phyloP scores from a whole-genome alignment of 2,113 vertebrate genomes.

The Hippocampus comes region DNA sequence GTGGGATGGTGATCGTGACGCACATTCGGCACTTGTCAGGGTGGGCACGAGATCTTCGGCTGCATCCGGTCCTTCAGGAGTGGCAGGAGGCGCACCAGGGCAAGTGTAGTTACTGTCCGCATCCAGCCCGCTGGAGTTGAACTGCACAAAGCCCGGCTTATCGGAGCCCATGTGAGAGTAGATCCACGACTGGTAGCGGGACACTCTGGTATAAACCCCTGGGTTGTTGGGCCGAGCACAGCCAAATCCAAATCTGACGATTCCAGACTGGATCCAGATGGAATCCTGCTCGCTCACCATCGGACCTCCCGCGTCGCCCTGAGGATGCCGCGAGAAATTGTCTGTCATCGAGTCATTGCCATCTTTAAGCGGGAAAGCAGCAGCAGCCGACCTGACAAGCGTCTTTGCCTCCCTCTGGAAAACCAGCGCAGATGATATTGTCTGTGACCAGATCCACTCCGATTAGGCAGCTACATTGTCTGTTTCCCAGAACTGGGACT shows the following conservation, averaged over 20 bases:
- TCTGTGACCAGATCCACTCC: conserved; percentile 48
- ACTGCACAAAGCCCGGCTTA: conserved; percentile 55
- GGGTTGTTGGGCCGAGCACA: conserved; percentile 80
- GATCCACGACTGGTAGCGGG: conserved; percentile 80
- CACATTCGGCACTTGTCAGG: conserved; percentile 12
- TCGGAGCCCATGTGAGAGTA: conserved; percentile 30
- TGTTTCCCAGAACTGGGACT: conserved; percentile 45
- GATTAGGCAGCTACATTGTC: conserved; percentile 39
- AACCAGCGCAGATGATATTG: conserved; percentile 73
- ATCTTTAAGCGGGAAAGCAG: no score
- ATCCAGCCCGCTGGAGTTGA: conserved; percentile 43
- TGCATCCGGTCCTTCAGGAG: not conserved
- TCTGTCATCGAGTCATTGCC: no score
- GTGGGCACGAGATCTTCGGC: not conserved
- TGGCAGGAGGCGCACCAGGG: conserved; percentile 8
- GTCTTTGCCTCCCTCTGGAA: conserved; percentile 58
- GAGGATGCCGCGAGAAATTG: not conserved
- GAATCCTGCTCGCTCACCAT: conserved; percentile 72
- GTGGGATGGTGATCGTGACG: not conserved
- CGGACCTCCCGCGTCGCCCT: conserved; percentile 86
- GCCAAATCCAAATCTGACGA: conserved; percentile 67
- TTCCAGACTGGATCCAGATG: conserved; percentile 79
- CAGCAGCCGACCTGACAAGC: conserved; percentile 44
- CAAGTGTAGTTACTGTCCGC: conserved; percentile 41
- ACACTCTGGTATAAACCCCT: conserved; percentile 81